Evolutionary conservation across 2,113 vertebrate species (phyloP).

Genomic region (Bufo bufo): DNA sequence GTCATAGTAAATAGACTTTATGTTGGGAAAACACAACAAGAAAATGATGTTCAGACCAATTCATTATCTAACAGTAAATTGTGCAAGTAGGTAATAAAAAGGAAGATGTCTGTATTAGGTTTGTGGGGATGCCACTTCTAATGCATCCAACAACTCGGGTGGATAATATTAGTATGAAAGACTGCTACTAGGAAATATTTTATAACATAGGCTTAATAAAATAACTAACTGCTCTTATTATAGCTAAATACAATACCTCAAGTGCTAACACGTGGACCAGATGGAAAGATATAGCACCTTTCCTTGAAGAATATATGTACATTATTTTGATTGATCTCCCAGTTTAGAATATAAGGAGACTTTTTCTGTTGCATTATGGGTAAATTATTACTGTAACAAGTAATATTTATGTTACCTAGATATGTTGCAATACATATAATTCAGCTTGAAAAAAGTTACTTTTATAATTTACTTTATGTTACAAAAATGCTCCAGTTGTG

Average conservation of each 20-base stretch:
- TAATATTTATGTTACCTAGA: too few relatives aligned
- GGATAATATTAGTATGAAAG: background rate
- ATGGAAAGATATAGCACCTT: background rate
- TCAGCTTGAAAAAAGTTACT: too few relatives aligned
- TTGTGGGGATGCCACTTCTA: background rate
- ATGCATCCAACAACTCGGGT: background rate
- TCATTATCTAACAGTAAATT: conserved; percentile 41
- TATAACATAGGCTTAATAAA: background rate
- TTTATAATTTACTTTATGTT: too few relatives aligned
- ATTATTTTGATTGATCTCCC: background rate
- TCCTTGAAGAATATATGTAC: background rate
- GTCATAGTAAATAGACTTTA: conserved; percentile 58
- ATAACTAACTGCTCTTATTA: background rate
- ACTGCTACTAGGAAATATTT: background rate
- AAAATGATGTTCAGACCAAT: conserved; percentile 37
- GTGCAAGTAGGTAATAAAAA: conserved; percentile 26
- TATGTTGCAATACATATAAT: too few relatives aligned
- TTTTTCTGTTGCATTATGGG: background rate
- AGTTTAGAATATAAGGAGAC: background rate
- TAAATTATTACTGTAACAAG: background rate
- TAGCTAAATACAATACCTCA: background rate
- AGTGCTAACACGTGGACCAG: background rate
- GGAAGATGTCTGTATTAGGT: background rate
- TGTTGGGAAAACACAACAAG: conserved; percentile 16
- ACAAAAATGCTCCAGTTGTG: too few relatives aligned